Base-by-base conservation (phyloP, 2,797 vertebrate species). In the Harpagifer antarcticus region DNA sequence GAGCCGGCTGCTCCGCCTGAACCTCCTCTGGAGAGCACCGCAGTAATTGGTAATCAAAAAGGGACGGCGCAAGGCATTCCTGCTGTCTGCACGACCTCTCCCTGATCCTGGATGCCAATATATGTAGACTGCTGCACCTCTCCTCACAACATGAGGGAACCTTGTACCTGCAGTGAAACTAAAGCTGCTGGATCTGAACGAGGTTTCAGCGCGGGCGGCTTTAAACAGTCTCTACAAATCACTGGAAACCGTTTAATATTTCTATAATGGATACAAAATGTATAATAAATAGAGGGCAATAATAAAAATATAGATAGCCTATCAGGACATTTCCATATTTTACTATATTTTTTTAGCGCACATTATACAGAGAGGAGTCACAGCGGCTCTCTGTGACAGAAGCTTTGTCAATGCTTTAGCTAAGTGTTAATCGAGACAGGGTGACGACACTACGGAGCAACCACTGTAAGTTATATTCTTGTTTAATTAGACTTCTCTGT, bases 1-100 rank as follows among this genome's bases (percentile, higher is more conserved):
- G 65, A 82, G 55, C 68, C 8, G 64, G 71, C 61, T 78, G 72
- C 83, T 69, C 10, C 27, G 78, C 67, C 76, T 68, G 82, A 76
- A 86, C 79, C 83, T 90, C 59, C 72, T 31, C 65, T 49, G 82
- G 76, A 78, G 82, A 72, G 76, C 73, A 54, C 68, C 59, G 65
- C 78, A 52, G 79, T 92, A 92, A 92, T 91, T 89, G 86, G 85
- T 91, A 90, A 91, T 91, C 85, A 85, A 86, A 76, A 66, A 72
- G 56, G 61, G 76, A 80, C 31, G 48, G 72, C 69, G 52, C 68
- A 31, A 50, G 55, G 58, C 61, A 59, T 81, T 72, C 78, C 82
- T 47, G 65, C 78, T 65, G 57, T 42, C 60, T 79, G 55, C 23
- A 0, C 81, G 79, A 91, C 87, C 83, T 74, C 82, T 77, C 53